Percentiles rank a stretch among this genome's conserved stretches.
Conservation (phyloP, 2,113 vertebrate species). For the Eptesicus fuscus region DNA sequence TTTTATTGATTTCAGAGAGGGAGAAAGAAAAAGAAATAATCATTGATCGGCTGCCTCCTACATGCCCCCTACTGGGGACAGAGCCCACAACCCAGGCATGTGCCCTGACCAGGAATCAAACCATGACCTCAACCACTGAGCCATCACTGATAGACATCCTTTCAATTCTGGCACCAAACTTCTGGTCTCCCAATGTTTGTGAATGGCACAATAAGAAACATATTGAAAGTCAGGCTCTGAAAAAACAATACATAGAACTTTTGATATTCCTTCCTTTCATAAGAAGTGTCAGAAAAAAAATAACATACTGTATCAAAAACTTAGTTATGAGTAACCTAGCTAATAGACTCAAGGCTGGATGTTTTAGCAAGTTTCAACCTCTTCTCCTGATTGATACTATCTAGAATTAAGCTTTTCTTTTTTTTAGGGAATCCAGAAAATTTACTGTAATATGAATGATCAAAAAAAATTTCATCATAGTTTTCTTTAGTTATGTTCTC, state of each 20-base stretch:
- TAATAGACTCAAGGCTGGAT: neutral
- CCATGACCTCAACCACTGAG: too few relatives aligned
- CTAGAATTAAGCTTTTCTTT: neutral
- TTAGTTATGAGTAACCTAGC: neutral
- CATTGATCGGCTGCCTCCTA: too few relatives aligned
- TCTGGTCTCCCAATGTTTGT: neutral
- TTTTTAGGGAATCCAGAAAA: neutral
- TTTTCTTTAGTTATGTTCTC: slow-evolving; percentile 8
- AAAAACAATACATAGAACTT: neutral
- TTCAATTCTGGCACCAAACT: neutral
- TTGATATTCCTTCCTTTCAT: neutral
- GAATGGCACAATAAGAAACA: neutral
- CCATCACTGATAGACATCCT: neutral
- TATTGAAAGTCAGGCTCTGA: neutral
- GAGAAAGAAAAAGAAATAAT: too few relatives aligned
- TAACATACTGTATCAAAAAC: neutral
- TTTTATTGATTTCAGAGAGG: too few relatives aligned
- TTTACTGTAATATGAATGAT: neutral
- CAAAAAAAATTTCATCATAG: neutral
- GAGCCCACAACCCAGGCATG: too few relatives aligned
- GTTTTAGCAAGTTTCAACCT: neutral
- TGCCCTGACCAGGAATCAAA: too few relatives aligned
- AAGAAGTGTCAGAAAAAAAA: neutral
- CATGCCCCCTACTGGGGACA: too few relatives aligned
- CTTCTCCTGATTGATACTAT: neutral